Evolutionary conservation across 2,113 vertebrate genomes (phyloP), one percentile per base, ranked within the genome.

Genomic region (Lynx canadensis): DNA sequence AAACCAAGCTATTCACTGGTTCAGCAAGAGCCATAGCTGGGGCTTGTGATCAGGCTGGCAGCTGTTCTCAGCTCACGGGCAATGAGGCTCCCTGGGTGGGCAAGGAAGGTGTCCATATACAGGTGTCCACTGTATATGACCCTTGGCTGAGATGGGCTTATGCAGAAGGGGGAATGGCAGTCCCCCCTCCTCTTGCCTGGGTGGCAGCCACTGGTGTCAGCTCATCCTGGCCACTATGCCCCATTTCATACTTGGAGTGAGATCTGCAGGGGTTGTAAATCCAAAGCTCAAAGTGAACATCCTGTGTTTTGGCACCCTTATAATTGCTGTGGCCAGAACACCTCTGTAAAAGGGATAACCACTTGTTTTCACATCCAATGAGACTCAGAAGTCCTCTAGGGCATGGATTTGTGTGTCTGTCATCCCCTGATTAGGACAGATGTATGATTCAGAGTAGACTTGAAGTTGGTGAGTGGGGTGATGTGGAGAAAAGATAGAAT

Each of bases 31-130:
- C 57, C 38, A n/a, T 15, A 4, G 3, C n/a, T 78, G 81, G 82
- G 6, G 21, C 11, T 1, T 71, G 7, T 82, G 36, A 57, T 45
- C 71, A 66, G 27, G 25, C 38, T 63, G 69, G 27, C 41, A 52
- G 23, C 91, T 33, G 4, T 84, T 52, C 60, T 52, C 57, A 65
- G n/a, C 45, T 65, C 12, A 41, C 0, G 4, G 11, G 4, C 52
- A 48, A 31, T 45, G 13, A 45, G 38, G 52, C 50, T 71, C 7
- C 21, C 31, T 45, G 25, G 4, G 2, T 36, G 68, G 55, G 41
- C 3, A 11, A 57, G 16, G 15, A 66, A 36, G 36, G 1, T 45
- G 10, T 31, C 0, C 0, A 4, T 10, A 10, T 80, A 45, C 45
- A 36, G 45, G 21, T 27, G 45, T 45, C 8, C 21, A 12, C 25